These are phyloP conservation scores for Cotesia glomerata DNA, from an alignment of 1,140 invertebrate species.

Conservation along the genomic window DNA sequence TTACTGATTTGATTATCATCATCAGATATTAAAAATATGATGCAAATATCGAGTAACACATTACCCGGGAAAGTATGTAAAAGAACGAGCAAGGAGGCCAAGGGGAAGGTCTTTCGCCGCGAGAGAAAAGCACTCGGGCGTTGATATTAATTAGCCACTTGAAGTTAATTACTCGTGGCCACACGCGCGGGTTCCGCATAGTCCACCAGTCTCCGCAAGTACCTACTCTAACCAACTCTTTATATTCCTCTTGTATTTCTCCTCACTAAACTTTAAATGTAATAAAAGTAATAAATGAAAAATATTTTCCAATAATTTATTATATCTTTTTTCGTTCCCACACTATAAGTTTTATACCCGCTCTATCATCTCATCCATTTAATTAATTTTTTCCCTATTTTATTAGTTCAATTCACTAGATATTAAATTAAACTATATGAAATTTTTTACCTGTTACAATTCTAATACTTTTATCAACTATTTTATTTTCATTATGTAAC, in stretches of 20 bases:
- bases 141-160: slow-evolving; percentile 39
- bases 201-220: slow-evolving; percentile 1
- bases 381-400: not conserved
- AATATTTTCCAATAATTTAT: too few species aligned
- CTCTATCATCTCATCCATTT: too few species aligned
- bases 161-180: slow-evolving; percentile 35
- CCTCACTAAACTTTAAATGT: too few species aligned
- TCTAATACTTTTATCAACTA: too few species aligned
- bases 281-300: too few species aligned
- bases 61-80: not conserved
- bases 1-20: too few species aligned
- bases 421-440: not conserved
- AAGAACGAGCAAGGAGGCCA: not conserved
- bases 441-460: not conserved
- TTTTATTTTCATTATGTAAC: too few species aligned
- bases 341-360: too few species aligned
- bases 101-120: slow-evolving; percentile 24
- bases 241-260: not conserved
- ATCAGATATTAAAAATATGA: too few species aligned
- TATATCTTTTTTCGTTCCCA: too few species aligned
- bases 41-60: not conserved
- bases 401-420: too few species aligned
- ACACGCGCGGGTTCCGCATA: slow-evolving; percentile 1
- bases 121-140: slow-evolving; percentile 27
- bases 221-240: not conserved